These are phyloP conservation scores for Euwallacea fornicatus DNA, from an alignment of 1,140 invertebrate genomes.

Conservation along the genomic window DNA sequence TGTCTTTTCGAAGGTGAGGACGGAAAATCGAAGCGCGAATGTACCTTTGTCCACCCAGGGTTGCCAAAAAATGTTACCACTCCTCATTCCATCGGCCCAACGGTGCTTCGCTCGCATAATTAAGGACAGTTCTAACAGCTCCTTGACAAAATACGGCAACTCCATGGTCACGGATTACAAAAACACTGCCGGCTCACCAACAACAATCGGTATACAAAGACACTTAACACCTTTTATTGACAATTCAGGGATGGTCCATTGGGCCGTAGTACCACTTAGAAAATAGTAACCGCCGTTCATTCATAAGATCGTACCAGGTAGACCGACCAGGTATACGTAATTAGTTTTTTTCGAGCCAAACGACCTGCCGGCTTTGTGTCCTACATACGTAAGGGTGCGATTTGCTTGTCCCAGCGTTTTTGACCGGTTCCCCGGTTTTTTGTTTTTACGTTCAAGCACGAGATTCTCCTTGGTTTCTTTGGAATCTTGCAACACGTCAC, in stretches of 20 bases:
- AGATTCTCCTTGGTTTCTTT: constrained; percentile 37
- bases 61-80: constrained; percentile 45
- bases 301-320: constrained; percentile 51
- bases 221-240: constrained; percentile 38
- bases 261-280: constrained; percentile 35
- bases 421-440: constrained; percentile 47
- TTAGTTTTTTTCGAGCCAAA: constrained; percentile 46
- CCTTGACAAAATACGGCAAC: constrained; percentile 43
- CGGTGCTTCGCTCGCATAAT: constrained; percentile 39
- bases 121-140: constrained; percentile 42
- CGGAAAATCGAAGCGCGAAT: background rate
- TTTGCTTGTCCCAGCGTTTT: constrained; percentile 40
- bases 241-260: constrained; percentile 38
- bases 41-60: constrained; percentile 49
- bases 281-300: constrained; percentile 49
- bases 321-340: constrained; percentile 49
- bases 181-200: background rate
- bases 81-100: constrained; percentile 8
- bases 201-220: constrained; percentile 13
- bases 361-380: constrained; percentile 26
- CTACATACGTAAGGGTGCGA: constrained; percentile 35
- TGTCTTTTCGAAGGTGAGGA: no score
- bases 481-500: constrained; percentile 23
- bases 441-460: constrained; percentile 38
- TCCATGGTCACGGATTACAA: constrained; percentile 41